Percentiles rank a stretch among this genome's conserved stretches.
phyloP scores from a whole-genome alignment of 2,113 vertebrate species.

The Vombatus ursinus region DNA sequence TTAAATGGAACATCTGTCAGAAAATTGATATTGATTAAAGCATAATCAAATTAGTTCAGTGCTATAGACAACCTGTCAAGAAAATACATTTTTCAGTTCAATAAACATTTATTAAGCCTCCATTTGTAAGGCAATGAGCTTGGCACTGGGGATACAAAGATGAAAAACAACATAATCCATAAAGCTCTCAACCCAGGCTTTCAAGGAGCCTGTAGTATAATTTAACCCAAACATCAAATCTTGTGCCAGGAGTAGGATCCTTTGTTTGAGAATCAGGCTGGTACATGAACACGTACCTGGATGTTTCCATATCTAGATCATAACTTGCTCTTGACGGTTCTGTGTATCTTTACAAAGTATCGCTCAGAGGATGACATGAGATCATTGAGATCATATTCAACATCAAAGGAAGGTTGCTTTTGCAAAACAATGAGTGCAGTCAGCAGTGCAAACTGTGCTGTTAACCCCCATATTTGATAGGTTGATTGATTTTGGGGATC shows the following conservation, averaged over 20 bases:
- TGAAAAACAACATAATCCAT: not conserved
- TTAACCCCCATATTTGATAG: slow-evolving; percentile 91
- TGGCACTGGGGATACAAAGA: not conserved
- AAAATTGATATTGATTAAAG: not conserved
- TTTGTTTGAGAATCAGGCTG: not conserved
- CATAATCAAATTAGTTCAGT: not conserved
- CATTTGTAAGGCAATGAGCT: not conserved
- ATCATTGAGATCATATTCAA: slow-evolving; percentile 84
- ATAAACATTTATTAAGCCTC: not conserved
- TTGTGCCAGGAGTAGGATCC: not conserved
- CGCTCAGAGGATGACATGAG: slow-evolving; percentile 77
- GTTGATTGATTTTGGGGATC: slow-evolving; percentile 78
- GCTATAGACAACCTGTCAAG: not conserved
- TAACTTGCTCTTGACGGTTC: slow-evolving; percentile 83
- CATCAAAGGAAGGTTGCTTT: slow-evolving; percentile 86
- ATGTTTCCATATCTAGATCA: slow-evolving; percentile 74
- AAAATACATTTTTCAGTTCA: not conserved
- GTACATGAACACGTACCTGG: not conserved
- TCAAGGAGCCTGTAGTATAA: not conserved
- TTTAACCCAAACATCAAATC: not conserved
- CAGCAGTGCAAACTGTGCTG: slow-evolving; percentile 86
- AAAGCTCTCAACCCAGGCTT: not conserved
- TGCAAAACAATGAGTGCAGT: slow-evolving; percentile 85
- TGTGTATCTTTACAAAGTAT: slow-evolving; percentile 52
- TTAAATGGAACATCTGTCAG: not conserved